A percentile compares a stretch with the other conserved stretches of the same genome.
These are phyloP conservation scores for Sympetrum striolatum DNA, from an alignment of 2,888 invertebrate species.

Conservation along the genomic window DNA sequence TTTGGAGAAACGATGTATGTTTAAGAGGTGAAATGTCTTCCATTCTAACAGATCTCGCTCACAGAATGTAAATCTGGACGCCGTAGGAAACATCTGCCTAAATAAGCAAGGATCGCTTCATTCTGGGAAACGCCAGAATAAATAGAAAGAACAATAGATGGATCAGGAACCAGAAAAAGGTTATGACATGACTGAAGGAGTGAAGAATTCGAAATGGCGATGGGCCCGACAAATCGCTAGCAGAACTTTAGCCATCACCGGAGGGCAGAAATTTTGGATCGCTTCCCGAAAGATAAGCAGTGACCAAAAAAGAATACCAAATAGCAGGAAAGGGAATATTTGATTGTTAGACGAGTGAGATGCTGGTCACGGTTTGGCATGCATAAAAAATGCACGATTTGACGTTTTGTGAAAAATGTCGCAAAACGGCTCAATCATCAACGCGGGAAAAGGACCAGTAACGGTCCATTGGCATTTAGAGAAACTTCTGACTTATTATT, in stretches of 20 bases:
- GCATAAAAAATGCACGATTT: neutral
- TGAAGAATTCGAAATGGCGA: neutral
- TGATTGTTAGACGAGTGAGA: neutral
- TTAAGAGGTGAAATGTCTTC: neutral
- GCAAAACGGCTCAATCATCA: neutral
- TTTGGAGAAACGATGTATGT: neutral
- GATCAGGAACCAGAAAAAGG: neutral
- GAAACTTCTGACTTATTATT: too few relatives aligned
- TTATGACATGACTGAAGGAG: neutral
- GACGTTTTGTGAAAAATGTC: neutral
- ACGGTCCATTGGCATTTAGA: too few relatives aligned
- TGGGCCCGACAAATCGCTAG: neutral
- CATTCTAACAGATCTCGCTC: neutral
- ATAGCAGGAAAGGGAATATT: neutral
- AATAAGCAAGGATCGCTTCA: neutral
- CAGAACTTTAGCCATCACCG: neutral
- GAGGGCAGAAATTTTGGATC: neutral
- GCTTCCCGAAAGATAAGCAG: neutral
- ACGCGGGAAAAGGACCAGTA: neutral
- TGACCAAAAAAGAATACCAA: neutral
- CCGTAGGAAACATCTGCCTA: neutral
- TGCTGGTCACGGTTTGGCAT: neutral
- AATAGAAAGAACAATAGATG: neutral
- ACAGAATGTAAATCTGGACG: neutral
- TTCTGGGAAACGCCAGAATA: neutral